Evolutionary conservation across 1,140 invertebrate species (phyloP), one percentile per base, ranked within the genome.

Genomic region (Cotesia glomerata): DNA sequence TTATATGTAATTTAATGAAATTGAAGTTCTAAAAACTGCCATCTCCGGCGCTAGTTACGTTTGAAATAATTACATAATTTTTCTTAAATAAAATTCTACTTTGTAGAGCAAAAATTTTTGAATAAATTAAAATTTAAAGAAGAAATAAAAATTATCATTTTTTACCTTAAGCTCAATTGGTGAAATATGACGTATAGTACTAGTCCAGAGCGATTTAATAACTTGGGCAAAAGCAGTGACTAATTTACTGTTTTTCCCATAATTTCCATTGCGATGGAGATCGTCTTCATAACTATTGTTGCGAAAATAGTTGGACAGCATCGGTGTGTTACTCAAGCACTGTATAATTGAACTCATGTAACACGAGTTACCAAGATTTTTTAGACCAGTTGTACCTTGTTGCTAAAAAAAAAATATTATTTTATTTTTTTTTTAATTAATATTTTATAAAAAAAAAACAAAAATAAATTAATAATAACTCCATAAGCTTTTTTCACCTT

Each of bases 271-370:
- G n/a, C 76, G 80, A 58, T 79, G 83, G 2, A 88, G 75, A 74
- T 87, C 80, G 0, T 90, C 89, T 26, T 87, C 80, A 76, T 93
- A 92, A 66, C 86, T 82, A 72, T 91, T 89, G n/a, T 90, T 89
- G 76, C 83, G 91, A 82, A 96, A 95, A 84, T 95, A 96, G 14
- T 91, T 89, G 5, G 91, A 89, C 16, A 97, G 84, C n/a, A 90
- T 89, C 1, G 88, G 87, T 0, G 94, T 95, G 80, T 95, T 94
- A 78, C 92, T 94, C 18, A 99, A 85, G 79, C 96, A 98, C 83
- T 99, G 97, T 51, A 99, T 90, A 34, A 97, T 98, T 26, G 96
- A 96, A 88, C 98, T 99, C 94, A 99, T 96, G 80, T 99, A 99
- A 85, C 97, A 99, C 4, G 97, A 98, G 84, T 99, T 99, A 4